Evolutionary conservation across 2,888 invertebrate genomes (phyloP), one percentile per base, ranked within the genome.

Genomic region (Pseudanteris insignis): DNA sequence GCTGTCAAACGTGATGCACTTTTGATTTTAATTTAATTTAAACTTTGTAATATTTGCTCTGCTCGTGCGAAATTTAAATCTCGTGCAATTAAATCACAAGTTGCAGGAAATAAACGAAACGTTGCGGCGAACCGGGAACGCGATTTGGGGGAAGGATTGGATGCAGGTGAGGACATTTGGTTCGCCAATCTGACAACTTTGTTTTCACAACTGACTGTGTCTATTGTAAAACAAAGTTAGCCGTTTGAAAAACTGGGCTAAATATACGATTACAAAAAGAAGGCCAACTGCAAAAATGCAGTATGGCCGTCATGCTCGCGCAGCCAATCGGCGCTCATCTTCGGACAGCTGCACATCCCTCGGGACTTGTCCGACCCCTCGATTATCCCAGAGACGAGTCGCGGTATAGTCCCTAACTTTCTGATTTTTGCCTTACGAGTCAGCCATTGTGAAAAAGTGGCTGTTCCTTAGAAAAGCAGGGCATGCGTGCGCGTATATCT

Each of bases 351-450:
- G 79, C 76, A 68, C 76, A 72, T 77, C 77, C 74, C 75, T 71
- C 66, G 59, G 68, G 71, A 71, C 65, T 68, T 48, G 58, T 46
- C 62, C 66, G 34, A 55, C 65, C 63, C 66, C 64, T 63, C 66
- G 64, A 63, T 62, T 58, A 53, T 57, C 59, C 65, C 58, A 53
- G 62, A 65, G 64, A 66, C 63, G 67, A 63, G 63, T 58, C 60
- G 50, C 66, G 60, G 66, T 64, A 21, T 59, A 67, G 70, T 67
- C 74, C 73, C 77, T 79, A 79, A 71, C 79, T 79, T 79, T 77
- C 72, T 79, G 79, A 79, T 79, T 79, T 79, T 79, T 79, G 79
- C 79, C 79, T 79, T 76, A 73, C 74, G 74, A 79, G 79, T 80
- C 79, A 80, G 79, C 78, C 79, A 79, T 80, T 77, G 76, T 77